Percentiles rank a stretch among this genome's conserved stretches.
Evolutionary conservation across 2,888 invertebrate genomes (phyloP).

Genomic region (Camptogramma bilineatum): DNA sequence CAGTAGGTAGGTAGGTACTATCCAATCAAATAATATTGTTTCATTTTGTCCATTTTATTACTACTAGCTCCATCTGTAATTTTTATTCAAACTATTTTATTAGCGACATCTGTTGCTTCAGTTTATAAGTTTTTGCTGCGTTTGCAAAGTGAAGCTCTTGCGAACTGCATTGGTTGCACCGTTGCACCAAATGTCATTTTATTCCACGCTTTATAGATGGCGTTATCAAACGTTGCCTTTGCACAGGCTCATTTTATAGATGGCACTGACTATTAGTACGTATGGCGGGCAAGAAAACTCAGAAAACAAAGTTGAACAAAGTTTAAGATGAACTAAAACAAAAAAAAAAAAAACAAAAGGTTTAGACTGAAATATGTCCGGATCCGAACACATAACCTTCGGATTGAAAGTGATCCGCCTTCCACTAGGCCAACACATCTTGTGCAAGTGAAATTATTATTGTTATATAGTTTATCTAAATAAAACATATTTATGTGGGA

Average conservation of each 20-base stretch:
- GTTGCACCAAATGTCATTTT: not conserved
- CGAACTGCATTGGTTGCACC: constrained; percentile 8
- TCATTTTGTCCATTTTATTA: not conserved
- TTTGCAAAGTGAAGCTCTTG: constrained; percentile 1
- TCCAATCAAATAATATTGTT: too few species aligned
- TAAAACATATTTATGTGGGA: too few species aligned
- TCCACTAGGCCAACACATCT: too few species aligned
- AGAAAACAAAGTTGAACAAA: not conserved
- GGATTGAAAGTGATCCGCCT: too few species aligned
- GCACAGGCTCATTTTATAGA: not conserved
- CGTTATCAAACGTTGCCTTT: not conserved
- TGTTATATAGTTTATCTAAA: too few species aligned
- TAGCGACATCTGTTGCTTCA: not conserved
- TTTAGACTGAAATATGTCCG: too few species aligned
- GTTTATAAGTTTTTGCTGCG: not conserved
- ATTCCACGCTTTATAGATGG: not conserved
- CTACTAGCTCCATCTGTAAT: not conserved
- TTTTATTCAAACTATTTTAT: not conserved
- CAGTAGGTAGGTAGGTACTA: too few species aligned
- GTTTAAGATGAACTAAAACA: too few species aligned
- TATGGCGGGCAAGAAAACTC: not conserved
- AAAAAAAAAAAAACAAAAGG: too few species aligned
- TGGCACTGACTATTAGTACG: constrained; percentile 1
- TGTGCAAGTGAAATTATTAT: too few species aligned
- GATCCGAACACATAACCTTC: too few species aligned